Base-by-base conservation (phyloP, 2,888 invertebrate genomes). In the Adelphocoris suturalis region DNA sequence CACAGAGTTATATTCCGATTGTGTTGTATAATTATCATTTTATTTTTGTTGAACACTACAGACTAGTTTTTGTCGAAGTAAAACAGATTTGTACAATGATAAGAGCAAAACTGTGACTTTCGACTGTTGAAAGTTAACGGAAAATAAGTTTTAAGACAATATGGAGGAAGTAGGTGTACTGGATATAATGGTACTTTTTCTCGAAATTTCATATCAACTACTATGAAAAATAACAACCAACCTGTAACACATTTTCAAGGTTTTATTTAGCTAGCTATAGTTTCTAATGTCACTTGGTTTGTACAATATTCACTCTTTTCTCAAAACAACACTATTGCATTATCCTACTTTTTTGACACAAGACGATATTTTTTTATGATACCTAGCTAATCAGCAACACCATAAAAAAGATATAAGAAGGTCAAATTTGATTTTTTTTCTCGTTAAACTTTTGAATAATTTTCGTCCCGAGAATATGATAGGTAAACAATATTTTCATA, bases 371-470 rank as follows among this genome's bases (percentile, higher is more conserved):
- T 19, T 82, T 82, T 37, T n/a, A 47, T 28, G 37, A 47, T 46
- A 46, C 12, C 12, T 28, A 46, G 46, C 78, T 46, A 46, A 61
- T 28, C 19, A 85, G 85, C 68, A 86, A 85, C 86, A 47, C 75
- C 46, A 85, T 85, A 85, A 55, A 68, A 86, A 86, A 86, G 61
- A 46, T 37, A 37, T 86, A 86, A 75, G n/a, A 75, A 68, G 76
- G 76, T 9, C 68, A 28, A 75, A 46, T 68, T 75, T 86, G n/a
- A 37, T 82, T n/a, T 16, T 27, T 37, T 46, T 19, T 57, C 76
- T 86, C 52, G 75, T 55, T 46, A 47, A 68, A 86, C 68, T 48
- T 52, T 78, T 28, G 78, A 23, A 13, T 82, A 28, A 52, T 85
- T 85, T 61, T 85, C 28, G 85, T 85, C 85, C 85, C 85, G 61